Base-by-base conservation (phyloP, 2,888 invertebrate species). In the Philonicus albiceps region DNA sequence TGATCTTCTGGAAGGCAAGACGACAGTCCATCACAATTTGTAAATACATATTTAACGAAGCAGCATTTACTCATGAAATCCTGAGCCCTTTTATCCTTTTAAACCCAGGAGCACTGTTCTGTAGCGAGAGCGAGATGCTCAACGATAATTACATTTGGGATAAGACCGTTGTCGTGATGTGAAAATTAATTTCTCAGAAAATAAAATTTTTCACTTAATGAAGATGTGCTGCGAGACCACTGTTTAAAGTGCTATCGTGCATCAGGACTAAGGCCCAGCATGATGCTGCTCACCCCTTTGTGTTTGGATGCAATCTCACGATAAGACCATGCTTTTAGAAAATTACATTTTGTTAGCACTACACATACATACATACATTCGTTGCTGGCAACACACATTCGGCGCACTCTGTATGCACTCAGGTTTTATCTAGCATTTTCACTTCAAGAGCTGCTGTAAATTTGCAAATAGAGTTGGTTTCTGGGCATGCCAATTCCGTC, bases 271-370 rank as follows among this genome's bases (percentile, higher is more conserved):
- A 22, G 27, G 27, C 27, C 40, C 22, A 27, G 31, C 53, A 53
- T 53, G 22, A 53, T 80, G 30, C 27, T 30, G 27, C 27, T 53
- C 49, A 30, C 40, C n/a, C 49, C 53, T 80, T 80, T 80, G 80
- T 80, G 80, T 19, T 16, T 2, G 49, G 80, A 80, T 80, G 80
- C 53, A 80, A 53, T 80, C 80, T 80, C 74, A 80, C 80, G 80
- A 80, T 80, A 80, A 80, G 64, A 80, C 80, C 80, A 53, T 80
- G 80, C 80, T 80, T 80, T 80, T 80, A 80, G 80, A 80, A 53
- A 53, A 80, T 80, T 80, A 80, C 53, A 80, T 80, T 80, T 80
- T 31, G 31, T 22, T 30, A 80, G 31, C 27, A 74, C 11, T 34
- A 40, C 3, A n/a, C 22, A 16, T 34, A 40, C 3, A n/a, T 13